A percentile compares a stretch with the other conserved stretches of the same genome.
Conservation (phyloP, 2,113 vertebrate genomes). For the Butorides virescens region DNA sequence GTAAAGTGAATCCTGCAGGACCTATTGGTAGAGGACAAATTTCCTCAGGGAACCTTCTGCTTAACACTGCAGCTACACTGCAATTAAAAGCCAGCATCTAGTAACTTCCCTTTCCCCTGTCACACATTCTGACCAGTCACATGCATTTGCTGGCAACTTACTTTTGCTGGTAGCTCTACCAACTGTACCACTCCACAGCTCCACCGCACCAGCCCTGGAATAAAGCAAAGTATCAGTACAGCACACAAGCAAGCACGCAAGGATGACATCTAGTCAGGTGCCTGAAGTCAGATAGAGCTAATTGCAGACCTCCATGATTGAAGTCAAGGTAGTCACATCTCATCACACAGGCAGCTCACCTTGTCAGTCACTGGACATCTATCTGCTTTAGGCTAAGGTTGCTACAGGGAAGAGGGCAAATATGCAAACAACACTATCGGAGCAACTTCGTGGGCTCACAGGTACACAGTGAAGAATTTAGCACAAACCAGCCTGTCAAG, state of each 20-base stretch:
- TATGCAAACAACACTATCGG: accelerated
- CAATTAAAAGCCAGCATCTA: too few relatives aligned
- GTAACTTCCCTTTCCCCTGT: background rate
- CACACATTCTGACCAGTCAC: background rate
- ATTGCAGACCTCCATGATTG: slow-evolving; percentile 72
- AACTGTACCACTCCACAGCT: background rate
- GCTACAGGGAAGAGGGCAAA: background rate
- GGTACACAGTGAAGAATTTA: background rate
- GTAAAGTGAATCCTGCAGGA: background rate
- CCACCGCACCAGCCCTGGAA: background rate
- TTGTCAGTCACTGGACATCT: background rate
- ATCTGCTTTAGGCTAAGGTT: background rate
- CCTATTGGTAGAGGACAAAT: background rate
- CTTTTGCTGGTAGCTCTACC: background rate
- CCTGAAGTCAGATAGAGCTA: slow-evolving; percentile 83
- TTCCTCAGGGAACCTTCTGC: background rate
- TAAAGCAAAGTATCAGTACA: background rate
- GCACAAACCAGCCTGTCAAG: background rate
- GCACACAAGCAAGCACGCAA: accelerated
- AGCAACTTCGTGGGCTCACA: background rate
- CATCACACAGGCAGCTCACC: slow-evolving; percentile 72
- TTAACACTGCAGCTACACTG: background rate
- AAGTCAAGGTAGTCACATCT: slow-evolving; percentile 71
- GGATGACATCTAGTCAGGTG: background rate
- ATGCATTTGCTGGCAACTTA: background rate